Evolutionary conservation across 2,888 invertebrate species (phyloP).

Genomic region (Caenorhabditis wallacei): DNA sequence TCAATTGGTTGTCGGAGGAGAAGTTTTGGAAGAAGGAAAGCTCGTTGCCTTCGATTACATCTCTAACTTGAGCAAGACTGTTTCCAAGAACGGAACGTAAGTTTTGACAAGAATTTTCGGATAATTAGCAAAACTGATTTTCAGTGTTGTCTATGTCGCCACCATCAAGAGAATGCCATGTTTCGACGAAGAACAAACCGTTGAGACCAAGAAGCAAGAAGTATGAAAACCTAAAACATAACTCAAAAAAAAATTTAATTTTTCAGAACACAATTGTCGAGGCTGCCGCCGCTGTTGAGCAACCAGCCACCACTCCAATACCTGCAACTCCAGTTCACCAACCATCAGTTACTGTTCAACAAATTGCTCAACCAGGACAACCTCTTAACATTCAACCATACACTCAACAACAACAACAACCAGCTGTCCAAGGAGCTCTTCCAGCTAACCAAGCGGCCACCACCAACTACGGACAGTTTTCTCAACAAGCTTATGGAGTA

Average conservation of each 20-base stretch:
- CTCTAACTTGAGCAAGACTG: constrained; percentile 69
- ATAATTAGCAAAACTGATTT: constrained; percentile 15
- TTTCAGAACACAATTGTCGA: constrained; percentile 49
- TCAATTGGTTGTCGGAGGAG: constrained; percentile 76
- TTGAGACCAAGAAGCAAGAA: constrained; percentile 29
- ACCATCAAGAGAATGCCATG: constrained; percentile 74
- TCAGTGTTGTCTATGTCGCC: constrained; percentile 69
- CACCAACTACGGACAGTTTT: constrained; percentile 57
- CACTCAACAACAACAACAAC: constrained; percentile 32
- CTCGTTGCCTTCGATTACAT: constrained; percentile 77
- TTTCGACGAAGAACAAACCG: constrained; percentile 62
- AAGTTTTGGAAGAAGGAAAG: constrained; percentile 67
- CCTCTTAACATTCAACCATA: constrained; percentile 50
- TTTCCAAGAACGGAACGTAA: constrained; percentile 72
- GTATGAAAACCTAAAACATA: neutral
- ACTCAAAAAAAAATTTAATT: neutral
- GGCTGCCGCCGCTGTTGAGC: constrained; percentile 54
- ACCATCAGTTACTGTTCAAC: constrained; percentile 27
- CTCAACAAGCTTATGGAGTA: constrained; percentile 63
- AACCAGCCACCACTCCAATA: constrained; percentile 34
- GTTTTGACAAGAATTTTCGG: neutral
- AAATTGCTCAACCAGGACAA: constrained; percentile 33
- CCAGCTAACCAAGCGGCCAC: constrained; percentile 23
- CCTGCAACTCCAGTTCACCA: constrained; percentile 27
- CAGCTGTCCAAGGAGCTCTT: constrained; percentile 3